Evolutionary conservation across 1,140 invertebrate genomes (phyloP).

Genomic region (Probaryconus sp.): DNA sequence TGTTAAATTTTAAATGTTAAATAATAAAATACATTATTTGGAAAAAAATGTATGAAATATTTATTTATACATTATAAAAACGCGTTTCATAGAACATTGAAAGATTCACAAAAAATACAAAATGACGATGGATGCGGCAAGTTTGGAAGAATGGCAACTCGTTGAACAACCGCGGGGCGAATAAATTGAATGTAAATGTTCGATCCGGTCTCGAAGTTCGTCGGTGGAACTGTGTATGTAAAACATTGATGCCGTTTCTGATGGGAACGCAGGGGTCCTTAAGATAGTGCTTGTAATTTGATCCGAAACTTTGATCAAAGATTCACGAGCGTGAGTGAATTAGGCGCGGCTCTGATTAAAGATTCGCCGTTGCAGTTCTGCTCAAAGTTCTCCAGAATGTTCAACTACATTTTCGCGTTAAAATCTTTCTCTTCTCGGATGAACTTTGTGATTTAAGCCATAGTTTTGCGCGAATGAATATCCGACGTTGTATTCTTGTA

Average conservation of each 20-base stretch:
- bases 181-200: constrained; percentile 12
- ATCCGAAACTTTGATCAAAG: constrained; percentile 64
- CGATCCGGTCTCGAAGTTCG: constrained; percentile 5
- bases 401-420: constrained; percentile 62
- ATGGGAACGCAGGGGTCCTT: constrained; percentile 47
- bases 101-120: no score
- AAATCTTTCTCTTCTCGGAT: constrained; percentile 58
- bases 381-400: constrained; percentile 60
- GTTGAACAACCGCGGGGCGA: neutral
- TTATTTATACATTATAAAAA: no score
- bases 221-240: constrained; percentile 38
- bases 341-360: constrained; percentile 62
- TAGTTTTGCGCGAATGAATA: constrained; percentile 61
- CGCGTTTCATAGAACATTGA: no score
- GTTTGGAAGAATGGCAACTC: no score
- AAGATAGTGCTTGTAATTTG: constrained; percentile 59
- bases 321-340: constrained; percentile 64
- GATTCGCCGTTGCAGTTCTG: constrained; percentile 50
- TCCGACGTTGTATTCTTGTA: constrained; percentile 59
- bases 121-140: no score
- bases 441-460: constrained; percentile 62
- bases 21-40: no score
- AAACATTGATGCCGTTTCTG: constrained; percentile 44
- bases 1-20: no score
- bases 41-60: no score